Base-by-base conservation (phyloP, 2,888 invertebrate genomes). In the Beris morrisii region DNA sequence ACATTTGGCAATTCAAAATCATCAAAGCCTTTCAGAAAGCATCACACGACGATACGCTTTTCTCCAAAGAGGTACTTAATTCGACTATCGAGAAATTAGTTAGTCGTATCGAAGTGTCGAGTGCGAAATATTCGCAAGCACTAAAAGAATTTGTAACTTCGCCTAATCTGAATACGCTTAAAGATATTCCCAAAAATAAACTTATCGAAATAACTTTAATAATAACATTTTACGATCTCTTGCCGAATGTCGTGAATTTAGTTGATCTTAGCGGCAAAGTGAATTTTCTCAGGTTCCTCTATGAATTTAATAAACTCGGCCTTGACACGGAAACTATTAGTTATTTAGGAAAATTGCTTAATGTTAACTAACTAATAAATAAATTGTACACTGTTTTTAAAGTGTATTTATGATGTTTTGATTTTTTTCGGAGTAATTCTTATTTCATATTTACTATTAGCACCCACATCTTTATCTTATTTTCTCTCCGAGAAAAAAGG, bases 1-100 rank as follows among this genome's bases (percentile, higher is more conserved):
- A 88, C 73, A 81, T 89, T 22, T 92, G 91, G 91, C 92, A 93
- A 77, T 83, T 91, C 54, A 92, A 91, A 75, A 81, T 90, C 0
- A 82, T 87, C 4, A 84, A 85, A 3, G 83, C 86, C 0, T 88
- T 87, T 68, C 72, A 77, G 67, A 48, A 72, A 4, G 59, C 67
- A 5, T 48, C 69, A 1, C 64, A 71, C 30, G 74, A 78, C 59
- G 73, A 74, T 73, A 72, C 75, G 7, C 71, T 80, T 6, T 70
- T 79, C 45, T 77, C 79, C 0, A 74, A 75, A 56, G 81, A 81
- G 69, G 74, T 80, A 4, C 72, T 79, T n/a, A 73, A 75, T 48
- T 75, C 79, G 63, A 74, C 76, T 67, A 72, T 76, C 30, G 76
- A 78, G 65, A 75, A 76, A 43, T 74, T 77, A 30, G 75, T 74